phyloP scores from a whole-genome alignment of 2,113 vertebrate species.

The Nothobranchius kuhntae region DNA sequence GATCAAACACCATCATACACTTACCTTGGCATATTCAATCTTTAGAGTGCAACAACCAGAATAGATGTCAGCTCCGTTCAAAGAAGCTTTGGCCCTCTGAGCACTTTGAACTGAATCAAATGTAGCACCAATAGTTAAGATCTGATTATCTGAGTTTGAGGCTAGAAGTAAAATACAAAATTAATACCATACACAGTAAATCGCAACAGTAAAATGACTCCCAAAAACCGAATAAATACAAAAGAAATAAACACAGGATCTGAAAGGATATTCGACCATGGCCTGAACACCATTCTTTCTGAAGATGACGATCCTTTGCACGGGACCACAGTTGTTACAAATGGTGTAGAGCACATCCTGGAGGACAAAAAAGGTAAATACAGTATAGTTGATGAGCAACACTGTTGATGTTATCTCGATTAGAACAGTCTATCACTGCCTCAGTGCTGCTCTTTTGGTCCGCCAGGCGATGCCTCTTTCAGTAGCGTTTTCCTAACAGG shows the following conservation, averaged over 20 bases:
- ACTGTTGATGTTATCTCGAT: background rate
- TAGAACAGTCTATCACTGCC: no score
- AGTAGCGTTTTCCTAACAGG: no score
- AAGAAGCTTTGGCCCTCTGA: conserved; percentile 93
- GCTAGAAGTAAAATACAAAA: no score
- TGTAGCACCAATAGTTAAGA: conserved; percentile 80
- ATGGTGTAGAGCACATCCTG: conserved; percentile 96
- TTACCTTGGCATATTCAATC: conserved; percentile 96
- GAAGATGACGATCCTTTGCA: conserved; percentile 97
- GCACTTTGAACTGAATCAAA: conserved; percentile 96
- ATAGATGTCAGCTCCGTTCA: conserved; percentile 95
- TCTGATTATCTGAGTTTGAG: conserved; percentile 10
- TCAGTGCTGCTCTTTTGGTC: no score
- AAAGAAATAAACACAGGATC: background rate
- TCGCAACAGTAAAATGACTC: no score
- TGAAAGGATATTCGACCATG: conserved; percentile 97
- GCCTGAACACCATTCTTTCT: conserved; percentile 95
- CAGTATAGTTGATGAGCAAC: background rate
- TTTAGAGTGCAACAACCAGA: conserved; percentile 96
- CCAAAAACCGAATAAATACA: background rate
- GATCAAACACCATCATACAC: background rate
- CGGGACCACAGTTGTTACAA: conserved; percentile 94
- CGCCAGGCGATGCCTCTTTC: no score
- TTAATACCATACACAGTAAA: no score
- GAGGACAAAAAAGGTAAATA: conserved; percentile 2